Percentiles rank a stretch among this genome's conserved stretches.
Evolutionary conservation across 2,113 vertebrate species (phyloP).

Genomic region (Ploceus nigricollis): DNA sequence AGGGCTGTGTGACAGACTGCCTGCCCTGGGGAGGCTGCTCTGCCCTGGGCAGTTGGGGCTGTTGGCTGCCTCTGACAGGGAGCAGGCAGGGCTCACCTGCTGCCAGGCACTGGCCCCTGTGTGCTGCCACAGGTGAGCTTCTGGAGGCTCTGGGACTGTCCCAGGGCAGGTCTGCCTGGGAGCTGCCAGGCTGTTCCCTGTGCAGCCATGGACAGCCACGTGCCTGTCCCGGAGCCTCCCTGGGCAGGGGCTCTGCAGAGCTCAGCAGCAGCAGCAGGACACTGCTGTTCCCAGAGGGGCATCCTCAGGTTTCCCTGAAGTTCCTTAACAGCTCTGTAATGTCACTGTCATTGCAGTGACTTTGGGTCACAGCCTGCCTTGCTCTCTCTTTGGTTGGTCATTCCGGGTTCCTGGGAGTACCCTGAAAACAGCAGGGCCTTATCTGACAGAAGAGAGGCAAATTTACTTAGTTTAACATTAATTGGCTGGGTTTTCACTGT

Average conservation of each 20-base stretch:
- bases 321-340: background rate
- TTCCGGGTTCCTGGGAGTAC: background rate
- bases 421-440: background rate
- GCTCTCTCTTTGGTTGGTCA: background rate
- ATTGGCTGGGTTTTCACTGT: background rate
- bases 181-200: background rate
- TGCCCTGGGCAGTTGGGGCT: background rate
- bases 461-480: background rate
- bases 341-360: background rate
- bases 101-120: background rate
- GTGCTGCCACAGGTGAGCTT: fast-evolving
- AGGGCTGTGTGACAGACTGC: background rate
- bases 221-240: fast-evolving
- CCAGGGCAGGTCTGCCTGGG: background rate
- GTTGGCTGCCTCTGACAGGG: background rate
- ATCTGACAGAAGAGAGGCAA: no score
- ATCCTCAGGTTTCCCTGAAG: background rate
- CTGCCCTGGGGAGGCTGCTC: background rate
- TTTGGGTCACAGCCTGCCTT: background rate
- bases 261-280: background rate
- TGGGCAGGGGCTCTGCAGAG: background rate
- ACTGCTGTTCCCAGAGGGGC: fast-evolving
- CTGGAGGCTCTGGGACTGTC: background rate
- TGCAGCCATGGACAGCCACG: fast-evolving
- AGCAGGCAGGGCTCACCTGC: background rate